A percentile compares a stretch with the other conserved stretches of the same genome.
Evolutionary conservation across 2,888 invertebrate species (phyloP).

Genomic region (Rotaria socialis): DNA sequence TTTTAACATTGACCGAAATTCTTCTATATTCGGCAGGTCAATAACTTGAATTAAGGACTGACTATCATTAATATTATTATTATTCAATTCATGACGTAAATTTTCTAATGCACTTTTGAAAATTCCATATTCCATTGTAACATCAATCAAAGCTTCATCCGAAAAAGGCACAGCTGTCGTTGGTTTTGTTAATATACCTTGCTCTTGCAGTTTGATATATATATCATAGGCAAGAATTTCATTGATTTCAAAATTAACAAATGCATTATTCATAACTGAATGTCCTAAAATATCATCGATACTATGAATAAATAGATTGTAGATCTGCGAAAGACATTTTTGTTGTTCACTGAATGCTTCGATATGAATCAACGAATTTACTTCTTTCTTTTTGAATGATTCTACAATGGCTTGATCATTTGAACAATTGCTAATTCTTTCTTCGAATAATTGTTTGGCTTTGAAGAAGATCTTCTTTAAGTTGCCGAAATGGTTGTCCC

Average conservation of each 20-base stretch:
- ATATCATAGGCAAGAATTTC: constrained; percentile 4
- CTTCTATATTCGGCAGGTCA: neutral
- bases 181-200: neutral
- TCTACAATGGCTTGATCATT: neutral
- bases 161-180: neutral
- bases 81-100: neutral
- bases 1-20: neutral
- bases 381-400: constrained; percentile 1
- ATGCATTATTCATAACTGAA: neutral
- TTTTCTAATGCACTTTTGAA: neutral
- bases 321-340: neutral
- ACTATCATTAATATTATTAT: neutral
- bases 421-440: neutral
- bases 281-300: constrained; percentile 5
- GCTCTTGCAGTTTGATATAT: neutral
- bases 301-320: neutral
- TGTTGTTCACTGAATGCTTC: neutral
- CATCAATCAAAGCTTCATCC: neutral
- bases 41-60: neutral
- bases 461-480: neutral
- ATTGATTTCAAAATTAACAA: neutral
- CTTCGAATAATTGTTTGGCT: neutral
- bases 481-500: neutral
- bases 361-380: neutral
- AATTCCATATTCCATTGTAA: neutral